Percentiles rank a stretch among this genome's conserved stretches.
Evolutionary conservation across 2,888 invertebrate genomes (phyloP).

Genomic region (Prosopocoilus inquinatus): DNA sequence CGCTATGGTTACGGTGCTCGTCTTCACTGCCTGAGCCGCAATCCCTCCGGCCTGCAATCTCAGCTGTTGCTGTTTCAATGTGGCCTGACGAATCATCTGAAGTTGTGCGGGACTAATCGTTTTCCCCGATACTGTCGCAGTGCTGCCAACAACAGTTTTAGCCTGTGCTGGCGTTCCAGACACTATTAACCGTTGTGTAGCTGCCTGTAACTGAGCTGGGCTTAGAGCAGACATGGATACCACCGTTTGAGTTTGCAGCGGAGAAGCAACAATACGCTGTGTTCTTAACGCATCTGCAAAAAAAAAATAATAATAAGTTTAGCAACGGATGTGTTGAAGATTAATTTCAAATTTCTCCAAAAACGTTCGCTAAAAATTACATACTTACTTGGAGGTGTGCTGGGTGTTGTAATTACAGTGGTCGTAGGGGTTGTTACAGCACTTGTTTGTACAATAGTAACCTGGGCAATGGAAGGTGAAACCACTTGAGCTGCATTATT

Average conservation of each 20-base stretch:
- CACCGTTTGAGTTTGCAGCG: constrained; percentile 45
- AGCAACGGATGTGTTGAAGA: too few relatives aligned
- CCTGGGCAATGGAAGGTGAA: constrained; percentile 44
- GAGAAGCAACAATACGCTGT: constrained; percentile 46
- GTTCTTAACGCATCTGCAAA: constrained; percentile 40
- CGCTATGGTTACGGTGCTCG: constrained; percentile 42
- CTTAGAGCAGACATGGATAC: constrained; percentile 47
- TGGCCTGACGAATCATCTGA: constrained; percentile 62
- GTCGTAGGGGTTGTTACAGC: constrained; percentile 46
- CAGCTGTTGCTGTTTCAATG: constrained; percentile 43
- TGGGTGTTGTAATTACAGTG: constrained; percentile 45
- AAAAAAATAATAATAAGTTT: not conserved
- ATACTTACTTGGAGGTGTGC: constrained; percentile 41
- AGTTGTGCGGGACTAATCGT: constrained; percentile 57
- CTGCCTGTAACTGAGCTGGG: constrained; percentile 46
- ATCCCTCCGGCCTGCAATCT: constrained; percentile 40
- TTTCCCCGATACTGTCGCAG: constrained; percentile 51
- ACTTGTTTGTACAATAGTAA: constrained; percentile 44
- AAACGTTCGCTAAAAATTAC: too few relatives aligned
- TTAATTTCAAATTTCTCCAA: too few relatives aligned
- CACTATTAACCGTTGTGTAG: constrained; percentile 53
- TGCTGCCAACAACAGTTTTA: constrained; percentile 39
- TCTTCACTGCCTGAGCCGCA: constrained; percentile 37
- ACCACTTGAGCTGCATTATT: constrained; percentile 26
- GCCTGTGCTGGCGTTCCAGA: constrained; percentile 41